Base-by-base conservation (phyloP, 2,113 vertebrate genomes). In the Ceratotherium simum region DNA sequence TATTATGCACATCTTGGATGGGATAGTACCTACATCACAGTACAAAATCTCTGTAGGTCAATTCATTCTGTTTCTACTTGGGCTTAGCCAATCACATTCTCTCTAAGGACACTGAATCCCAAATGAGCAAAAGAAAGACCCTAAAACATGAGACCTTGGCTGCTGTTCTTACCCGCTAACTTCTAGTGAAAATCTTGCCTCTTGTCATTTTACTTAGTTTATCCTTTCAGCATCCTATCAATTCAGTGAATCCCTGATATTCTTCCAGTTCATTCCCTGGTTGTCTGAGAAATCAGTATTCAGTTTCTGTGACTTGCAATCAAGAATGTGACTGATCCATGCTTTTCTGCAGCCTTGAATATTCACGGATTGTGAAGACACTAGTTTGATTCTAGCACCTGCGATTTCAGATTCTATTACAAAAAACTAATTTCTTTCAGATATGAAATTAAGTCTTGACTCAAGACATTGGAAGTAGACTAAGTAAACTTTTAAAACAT, bases 21-120 rank as follows among this genome's bases (percentile, higher is more conserved):
- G n/a, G 6, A 2, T 9, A 5, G 3, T 9, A 31, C 6, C 18
- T 65, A 54, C 1, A 58, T 51, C 13, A 1, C 0, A n/a, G 33
- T 51, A 2, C 17, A 84, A 48, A 72, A 31, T 3, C 5, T 62
- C 17, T 60, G 3, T 16, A 20, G 6, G 6, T 87, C 23, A 70
- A 6, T 17, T 23, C 6, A 14, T 78, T 60, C 51, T 67, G 6
- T 23, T 46, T 4, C 29, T 79, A 21, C 13, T 25, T 93, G 54
- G 13, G 7, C 17, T 91, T 65, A 78, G 23, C 2, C 29, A 72
- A 42, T 89, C 65, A 84, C 3, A 51, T 36, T 58, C 1, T 54
- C 6, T 29, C 42, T 36, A 60, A 75, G 1, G 5, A 27, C 60
- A 58, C 0, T 80, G 20, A 69, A 31, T 91, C 18, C 5, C 23